Evolutionary conservation across 2,113 vertebrate species (phyloP).

Genomic region (Noturus placidus): DNA sequence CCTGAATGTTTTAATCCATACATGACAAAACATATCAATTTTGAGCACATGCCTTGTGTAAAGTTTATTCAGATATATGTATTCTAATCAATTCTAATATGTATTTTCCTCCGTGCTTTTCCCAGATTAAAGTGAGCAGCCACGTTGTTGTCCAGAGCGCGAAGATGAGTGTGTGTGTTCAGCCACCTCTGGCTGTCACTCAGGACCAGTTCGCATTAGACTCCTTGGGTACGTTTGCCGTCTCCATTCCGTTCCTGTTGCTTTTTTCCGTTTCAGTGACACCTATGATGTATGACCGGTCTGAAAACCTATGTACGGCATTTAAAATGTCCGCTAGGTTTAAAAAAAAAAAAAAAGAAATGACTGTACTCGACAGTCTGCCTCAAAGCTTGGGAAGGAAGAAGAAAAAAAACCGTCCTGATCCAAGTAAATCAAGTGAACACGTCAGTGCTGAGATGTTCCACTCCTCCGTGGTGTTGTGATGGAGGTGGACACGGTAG

Average conservation of each 20-base stretch:
- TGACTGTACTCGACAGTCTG: neutral
- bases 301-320: neutral
- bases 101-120: neutral
- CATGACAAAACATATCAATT: neutral
- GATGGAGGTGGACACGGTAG: neutral
- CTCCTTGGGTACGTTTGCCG: conserved; percentile 76
- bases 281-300: neutral
- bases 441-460: neutral
- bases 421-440: neutral
- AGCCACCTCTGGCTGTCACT: conserved; percentile 81
- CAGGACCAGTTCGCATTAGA: conserved; percentile 83
- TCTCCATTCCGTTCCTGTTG: neutral
- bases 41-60: neutral
- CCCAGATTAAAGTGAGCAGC: conserved; percentile 81
- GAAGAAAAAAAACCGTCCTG: neutral
- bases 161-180: conserved; percentile 80
- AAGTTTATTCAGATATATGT: neutral
- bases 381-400: neutral
- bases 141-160: conserved; percentile 68
- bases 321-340: neutral
- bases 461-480: neutral
- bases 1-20: neutral
- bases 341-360: neutral
- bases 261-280: neutral
- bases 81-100: neutral